These are phyloP conservation scores for Miniopterus natalensis DNA, from an alignment of 2,113 vertebrate species.

Conservation along the genomic window DNA sequence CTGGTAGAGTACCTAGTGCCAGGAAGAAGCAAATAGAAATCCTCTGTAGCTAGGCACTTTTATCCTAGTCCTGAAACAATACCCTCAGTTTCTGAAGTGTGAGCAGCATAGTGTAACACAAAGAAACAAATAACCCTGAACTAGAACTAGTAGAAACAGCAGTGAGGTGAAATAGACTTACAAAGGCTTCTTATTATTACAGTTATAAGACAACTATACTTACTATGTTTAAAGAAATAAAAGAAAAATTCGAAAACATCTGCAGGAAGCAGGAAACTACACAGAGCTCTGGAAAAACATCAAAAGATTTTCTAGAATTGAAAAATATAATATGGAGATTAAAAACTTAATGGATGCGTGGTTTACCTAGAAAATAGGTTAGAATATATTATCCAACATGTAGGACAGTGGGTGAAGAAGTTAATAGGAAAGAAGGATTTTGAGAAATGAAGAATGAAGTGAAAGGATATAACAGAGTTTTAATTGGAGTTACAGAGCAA, in stretches of 20 bases:
- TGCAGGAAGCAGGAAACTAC: not conserved
- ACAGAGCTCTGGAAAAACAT: not conserved
- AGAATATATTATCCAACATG: not conserved
- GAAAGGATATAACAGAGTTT: not conserved
- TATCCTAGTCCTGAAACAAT: not conserved
- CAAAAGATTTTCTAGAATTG: slow-evolving; percentile 27
- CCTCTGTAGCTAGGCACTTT: not conserved
- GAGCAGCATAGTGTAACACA: not conserved
- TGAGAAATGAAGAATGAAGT: slow-evolving; percentile 4
- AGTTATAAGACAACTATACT: slow-evolving; percentile 25
- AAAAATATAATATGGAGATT: slow-evolving; percentile 32
- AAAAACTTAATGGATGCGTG: not conserved
- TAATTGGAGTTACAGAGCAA: slow-evolving; percentile 20
- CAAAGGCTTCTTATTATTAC: not conserved
- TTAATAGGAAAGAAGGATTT: not conserved
- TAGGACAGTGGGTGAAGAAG: not conserved
- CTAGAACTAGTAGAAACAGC: slow-evolving; percentile 6
- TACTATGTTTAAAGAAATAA: not conserved
- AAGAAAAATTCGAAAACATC: not conserved
- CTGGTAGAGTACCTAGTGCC: not conserved
- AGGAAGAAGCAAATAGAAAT: not conserved
- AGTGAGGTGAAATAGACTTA: not conserved
- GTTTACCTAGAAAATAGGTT: slow-evolving; percentile 15
- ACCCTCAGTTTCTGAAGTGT: not conserved
- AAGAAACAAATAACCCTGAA: slow-evolving; percentile 15